Conservation (phyloP, 1,140 invertebrate genomes). For the Brachionus rubens region DNA sequence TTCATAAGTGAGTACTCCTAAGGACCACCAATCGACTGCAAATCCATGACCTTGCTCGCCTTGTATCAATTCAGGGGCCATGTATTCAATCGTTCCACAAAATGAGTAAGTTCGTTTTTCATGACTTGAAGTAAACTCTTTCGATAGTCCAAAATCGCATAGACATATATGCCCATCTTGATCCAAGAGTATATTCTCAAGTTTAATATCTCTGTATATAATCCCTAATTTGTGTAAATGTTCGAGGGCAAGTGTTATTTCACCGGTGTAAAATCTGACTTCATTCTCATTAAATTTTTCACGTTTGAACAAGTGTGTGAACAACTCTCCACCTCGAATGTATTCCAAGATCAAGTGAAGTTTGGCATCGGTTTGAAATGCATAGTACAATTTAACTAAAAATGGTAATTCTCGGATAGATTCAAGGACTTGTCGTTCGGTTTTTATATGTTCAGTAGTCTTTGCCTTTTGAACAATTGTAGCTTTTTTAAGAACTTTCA, state of each 20-base stretch:
- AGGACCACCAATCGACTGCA: conserved; percentile 92
- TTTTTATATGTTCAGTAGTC: conserved; percentile 99
- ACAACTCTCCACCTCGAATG: conserved; percentile 96
- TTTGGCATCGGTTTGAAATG: conserved; percentile 80
- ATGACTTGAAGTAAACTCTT: conserved; percentile 76
- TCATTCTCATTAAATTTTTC: conserved; percentile 88
- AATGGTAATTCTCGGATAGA: conserved; percentile 99
- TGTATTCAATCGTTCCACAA: conserved; percentile 97
- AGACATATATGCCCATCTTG: conserved; percentile 98
- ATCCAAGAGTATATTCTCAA: conserved; percentile 95
- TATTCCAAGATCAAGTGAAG: conserved; percentile 99
- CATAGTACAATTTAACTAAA: conserved; percentile 95
- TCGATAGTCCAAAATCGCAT: conserved; percentile 95
- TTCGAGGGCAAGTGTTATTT: conserved; percentile 94
- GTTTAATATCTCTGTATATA: conserved; percentile 94
- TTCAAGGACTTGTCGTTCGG: conserved; percentile 99
- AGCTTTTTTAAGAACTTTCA: conserved; percentile 99
- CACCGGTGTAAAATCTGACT: conserved; percentile 94
- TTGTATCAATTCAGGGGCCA: conserved; percentile 87
- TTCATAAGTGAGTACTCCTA: conserved; percentile 56
- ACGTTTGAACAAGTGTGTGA: conserved; percentile 99
- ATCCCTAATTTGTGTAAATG: conserved; percentile 95
- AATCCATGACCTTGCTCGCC: conserved; percentile 85
- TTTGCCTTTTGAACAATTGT: conserved; percentile 89
- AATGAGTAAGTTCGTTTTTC: conserved; percentile 68